Percentiles rank a stretch among this genome's conserved stretches.
phyloP scores from a whole-genome alignment of 1,140 invertebrate genomes.

The Pararge aegeria region DNA sequence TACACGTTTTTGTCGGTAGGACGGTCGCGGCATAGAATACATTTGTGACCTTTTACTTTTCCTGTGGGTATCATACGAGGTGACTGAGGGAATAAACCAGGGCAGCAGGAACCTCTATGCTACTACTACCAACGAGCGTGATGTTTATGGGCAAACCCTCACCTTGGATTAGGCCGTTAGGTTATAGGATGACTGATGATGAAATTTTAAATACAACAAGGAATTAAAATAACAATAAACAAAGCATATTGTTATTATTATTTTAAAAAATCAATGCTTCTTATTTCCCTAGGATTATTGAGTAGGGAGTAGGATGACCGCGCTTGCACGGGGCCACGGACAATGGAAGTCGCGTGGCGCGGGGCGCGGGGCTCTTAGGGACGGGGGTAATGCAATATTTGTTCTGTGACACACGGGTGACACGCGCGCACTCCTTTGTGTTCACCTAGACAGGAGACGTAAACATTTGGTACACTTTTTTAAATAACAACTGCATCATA shows the following conservation, averaged over 20 bases:
- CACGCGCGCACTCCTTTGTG: conserved; percentile 58
- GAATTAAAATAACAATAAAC: conserved; percentile 16
- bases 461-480: conserved; percentile 25
- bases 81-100: too few relatives aligned
- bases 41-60: too few relatives aligned
- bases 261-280: conserved; percentile 46
- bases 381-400: conserved; percentile 70
- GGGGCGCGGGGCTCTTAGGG: conserved; percentile 20
- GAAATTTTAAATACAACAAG: too few relatives aligned
- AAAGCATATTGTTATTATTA: neutral
- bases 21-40: too few relatives aligned
- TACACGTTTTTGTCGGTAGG: too few relatives aligned
- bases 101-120: too few relatives aligned
- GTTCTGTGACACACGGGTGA: conserved; percentile 71
- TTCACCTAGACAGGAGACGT: conserved; percentile 56
- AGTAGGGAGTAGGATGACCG: conserved; percentile 51
- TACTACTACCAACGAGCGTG: too few relatives aligned
- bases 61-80: too few relatives aligned
- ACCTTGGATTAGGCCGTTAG: too few relatives aligned
- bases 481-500: too few relatives aligned
- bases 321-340: conserved; percentile 28
- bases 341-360: conserved; percentile 34
- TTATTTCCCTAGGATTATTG: conserved; percentile 57
- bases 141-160: too few relatives aligned
- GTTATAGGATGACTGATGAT: too few relatives aligned